A percentile compares a stretch with the other conserved stretches of the same genome.
These are phyloP conservation scores for Drosophila prolongata DNA, from an alignment of 2,888 invertebrate species.

Conservation along the genomic window DNA sequence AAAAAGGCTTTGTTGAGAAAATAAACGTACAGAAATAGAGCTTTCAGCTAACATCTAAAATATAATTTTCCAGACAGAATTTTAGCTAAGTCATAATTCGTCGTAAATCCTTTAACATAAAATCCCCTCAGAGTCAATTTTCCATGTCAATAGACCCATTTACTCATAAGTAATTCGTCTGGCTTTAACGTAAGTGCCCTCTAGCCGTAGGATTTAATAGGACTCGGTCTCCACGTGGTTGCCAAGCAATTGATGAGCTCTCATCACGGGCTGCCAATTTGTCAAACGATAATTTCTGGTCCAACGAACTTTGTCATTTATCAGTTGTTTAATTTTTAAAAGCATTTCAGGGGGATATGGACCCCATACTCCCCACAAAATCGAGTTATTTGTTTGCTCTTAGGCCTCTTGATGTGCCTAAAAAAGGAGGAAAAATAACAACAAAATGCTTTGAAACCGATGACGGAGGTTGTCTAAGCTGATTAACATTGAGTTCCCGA, in stretches of 20 bases:
- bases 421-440: conserved; percentile 47
- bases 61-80: conserved; percentile 4
- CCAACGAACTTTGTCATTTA: conserved; percentile 70
- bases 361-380: not conserved
- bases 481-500: conserved; percentile 70
- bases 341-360: conserved; percentile 44
- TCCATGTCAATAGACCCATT: conserved; percentile 45
- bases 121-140: conserved; percentile 31
- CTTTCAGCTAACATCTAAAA: not conserved
- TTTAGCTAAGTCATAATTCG: conserved; percentile 10
- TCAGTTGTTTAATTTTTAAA: conserved; percentile 73
- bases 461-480: conserved; percentile 52
- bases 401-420: conserved; percentile 48
- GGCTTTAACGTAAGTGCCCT: conserved; percentile 17
- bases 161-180: conserved; percentile 47
- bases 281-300: conserved; percentile 69
- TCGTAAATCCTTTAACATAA: conserved; percentile 3
- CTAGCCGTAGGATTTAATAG: not conserved
- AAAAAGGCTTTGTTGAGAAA: not conserved
- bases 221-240: conserved; percentile 23
- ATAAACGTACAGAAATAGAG: not conserved
- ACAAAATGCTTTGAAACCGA: conserved; percentile 21
- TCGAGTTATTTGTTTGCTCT: conserved; percentile 32
- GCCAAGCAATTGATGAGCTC: conserved; percentile 60
- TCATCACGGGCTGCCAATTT: conserved; percentile 56